These are phyloP conservation scores for Trichechus manatus DNA, from an alignment of 2,113 vertebrate species.

Conservation along the genomic window DNA sequence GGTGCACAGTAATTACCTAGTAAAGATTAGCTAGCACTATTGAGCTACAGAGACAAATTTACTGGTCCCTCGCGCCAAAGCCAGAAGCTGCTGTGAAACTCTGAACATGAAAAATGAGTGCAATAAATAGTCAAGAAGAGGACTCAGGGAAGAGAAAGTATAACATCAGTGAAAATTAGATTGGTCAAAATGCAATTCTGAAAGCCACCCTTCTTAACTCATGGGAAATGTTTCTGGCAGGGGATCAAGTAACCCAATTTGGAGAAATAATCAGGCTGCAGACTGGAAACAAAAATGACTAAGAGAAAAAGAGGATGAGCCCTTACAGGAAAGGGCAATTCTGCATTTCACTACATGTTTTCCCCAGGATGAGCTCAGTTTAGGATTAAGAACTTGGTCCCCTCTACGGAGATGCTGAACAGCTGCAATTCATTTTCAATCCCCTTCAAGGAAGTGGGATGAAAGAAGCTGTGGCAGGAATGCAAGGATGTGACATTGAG, in stretches of 20 bases:
- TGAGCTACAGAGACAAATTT: not conserved
- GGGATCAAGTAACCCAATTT: not conserved
- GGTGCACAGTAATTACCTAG: not conserved
- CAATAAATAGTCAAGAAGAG: not conserved
- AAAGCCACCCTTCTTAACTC: constrained; percentile 49
- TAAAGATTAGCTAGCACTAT: not conserved
- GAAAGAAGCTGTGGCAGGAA: constrained; percentile 68
- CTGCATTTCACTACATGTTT: fast-evolving
- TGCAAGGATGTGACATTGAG: constrained; percentile 49
- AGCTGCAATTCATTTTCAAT: constrained; percentile 77
- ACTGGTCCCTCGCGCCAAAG: not conserved
- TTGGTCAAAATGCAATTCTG: constrained; percentile 34
- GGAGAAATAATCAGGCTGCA: constrained; percentile 47
- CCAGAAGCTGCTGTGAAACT: not conserved
- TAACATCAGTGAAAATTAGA: constrained; percentile 18
- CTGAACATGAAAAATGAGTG: not conserved
- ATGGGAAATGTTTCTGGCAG: constrained; percentile 43
- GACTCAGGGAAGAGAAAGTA: not conserved
- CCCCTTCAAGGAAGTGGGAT: constrained; percentile 64
- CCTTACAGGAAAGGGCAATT: not conserved
- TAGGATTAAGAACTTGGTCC: constrained; percentile 37
- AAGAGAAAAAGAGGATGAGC: constrained; percentile 27
- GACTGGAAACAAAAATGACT: constrained; percentile 65
- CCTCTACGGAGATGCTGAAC: constrained; percentile 7
- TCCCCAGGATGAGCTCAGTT: constrained; percentile 51